phyloP scores from a whole-genome alignment of 2,888 invertebrate genomes.

The Trachelus tabidus region DNA sequence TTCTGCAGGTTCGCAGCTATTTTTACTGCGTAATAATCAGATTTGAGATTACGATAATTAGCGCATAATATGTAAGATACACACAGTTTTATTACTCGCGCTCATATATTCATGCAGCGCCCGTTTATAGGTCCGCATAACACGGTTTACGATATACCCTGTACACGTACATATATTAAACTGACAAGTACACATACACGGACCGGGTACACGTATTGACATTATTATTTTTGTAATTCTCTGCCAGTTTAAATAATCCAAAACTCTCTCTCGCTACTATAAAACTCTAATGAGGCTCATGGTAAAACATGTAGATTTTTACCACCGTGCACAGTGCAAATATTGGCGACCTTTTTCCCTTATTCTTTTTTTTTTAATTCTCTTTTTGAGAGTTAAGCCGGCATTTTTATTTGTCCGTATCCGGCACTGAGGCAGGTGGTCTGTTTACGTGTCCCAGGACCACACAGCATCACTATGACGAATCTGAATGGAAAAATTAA shows the following conservation, averaged over 20 bases:
- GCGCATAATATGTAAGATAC: constrained; percentile 43
- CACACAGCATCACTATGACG: not conserved
- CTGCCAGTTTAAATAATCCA: constrained; percentile 23
- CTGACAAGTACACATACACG: constrained; percentile 10
- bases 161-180: not conserved
- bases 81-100: constrained; percentile 27
- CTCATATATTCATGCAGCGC: constrained; percentile 16
- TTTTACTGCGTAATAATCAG: constrained; percentile 39
- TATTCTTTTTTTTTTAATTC: constrained; percentile 13
- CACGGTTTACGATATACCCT: constrained; percentile 23
- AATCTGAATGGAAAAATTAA: not conserved
- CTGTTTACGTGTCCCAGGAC: not conserved
- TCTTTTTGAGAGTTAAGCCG: constrained; percentile 3
- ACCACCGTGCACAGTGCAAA: constrained; percentile 7
- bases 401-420: not conserved
- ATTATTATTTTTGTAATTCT: constrained; percentile 30
- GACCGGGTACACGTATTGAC: constrained; percentile 19
- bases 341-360: not conserved
- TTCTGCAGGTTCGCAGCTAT: constrained; percentile 23
- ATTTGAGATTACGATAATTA: constrained; percentile 48
- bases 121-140: constrained; percentile 33
- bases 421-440: not conserved
- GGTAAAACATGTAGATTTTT: constrained; percentile 28
- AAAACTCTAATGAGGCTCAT: constrained; percentile 37
- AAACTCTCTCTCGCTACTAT: constrained; percentile 18